Evolutionary conservation across 2,113 vertebrate species (phyloP).

Genomic region (Solenodon paradoxus): DNA sequence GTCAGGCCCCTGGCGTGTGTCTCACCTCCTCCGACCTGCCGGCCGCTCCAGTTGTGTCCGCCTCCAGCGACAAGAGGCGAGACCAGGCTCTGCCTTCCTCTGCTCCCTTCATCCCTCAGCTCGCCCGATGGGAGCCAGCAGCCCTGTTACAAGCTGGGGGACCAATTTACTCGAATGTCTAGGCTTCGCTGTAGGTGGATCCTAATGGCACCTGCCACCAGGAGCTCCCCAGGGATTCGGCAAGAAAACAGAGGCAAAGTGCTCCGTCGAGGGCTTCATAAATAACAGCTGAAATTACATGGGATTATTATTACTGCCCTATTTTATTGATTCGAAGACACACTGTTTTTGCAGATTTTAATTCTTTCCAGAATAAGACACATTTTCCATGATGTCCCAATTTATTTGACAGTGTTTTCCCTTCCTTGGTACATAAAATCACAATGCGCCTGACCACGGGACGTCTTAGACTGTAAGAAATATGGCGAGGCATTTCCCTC

Average conservation of each 20-base stretch:
- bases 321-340: constrained; percentile 41
- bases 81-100: background rate
- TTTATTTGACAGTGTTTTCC: background rate
- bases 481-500: background rate
- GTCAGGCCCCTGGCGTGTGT: background rate
- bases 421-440: constrained; percentile 1
- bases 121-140: background rate
- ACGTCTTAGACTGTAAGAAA: background rate
- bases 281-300: background rate
- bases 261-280: background rate
- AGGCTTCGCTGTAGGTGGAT: background rate
- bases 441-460: background rate
- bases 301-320: constrained; percentile 2
- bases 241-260: background rate
- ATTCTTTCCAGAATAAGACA: constrained; percentile 18
- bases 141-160: background rate
- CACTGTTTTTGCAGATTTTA: background rate
- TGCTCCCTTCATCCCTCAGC: background rate
- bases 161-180: background rate
- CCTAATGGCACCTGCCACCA: background rate
- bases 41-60: background rate
- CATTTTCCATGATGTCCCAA: constrained; percentile 15
- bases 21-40: background rate
- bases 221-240: background rate
- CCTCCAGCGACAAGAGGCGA: background rate